phyloP scores from a whole-genome alignment of 2,113 vertebrate species.

The Microcebus lehilahytsara region DNA sequence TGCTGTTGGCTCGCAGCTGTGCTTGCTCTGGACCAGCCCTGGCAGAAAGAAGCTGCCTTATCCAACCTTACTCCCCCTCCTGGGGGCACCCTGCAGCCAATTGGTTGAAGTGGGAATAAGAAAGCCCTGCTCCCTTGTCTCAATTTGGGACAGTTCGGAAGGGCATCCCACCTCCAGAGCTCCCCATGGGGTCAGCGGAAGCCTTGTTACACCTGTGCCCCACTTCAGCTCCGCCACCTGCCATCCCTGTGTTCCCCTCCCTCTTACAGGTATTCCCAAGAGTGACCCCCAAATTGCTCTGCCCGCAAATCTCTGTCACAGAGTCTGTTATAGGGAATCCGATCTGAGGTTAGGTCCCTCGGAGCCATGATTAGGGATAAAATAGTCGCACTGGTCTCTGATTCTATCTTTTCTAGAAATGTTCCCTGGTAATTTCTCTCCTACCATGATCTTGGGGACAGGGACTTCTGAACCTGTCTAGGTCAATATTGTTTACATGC shows the following conservation, averaged over 20 bases:
- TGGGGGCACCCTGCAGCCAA: not conserved
- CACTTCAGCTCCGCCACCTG: not conserved
- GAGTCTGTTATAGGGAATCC: not conserved
- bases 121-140: not conserved
- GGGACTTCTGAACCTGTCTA: not conserved
- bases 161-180: too few relatives aligned
- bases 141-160: not conserved
- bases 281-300: not conserved
- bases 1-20: not conserved
- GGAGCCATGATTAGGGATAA: not conserved
- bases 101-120: not conserved
- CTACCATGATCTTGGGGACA: not conserved
- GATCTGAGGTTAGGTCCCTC: not conserved
- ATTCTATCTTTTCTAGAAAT: not conserved
- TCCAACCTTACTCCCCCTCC: not conserved
- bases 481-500: not conserved
- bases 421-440: not conserved
- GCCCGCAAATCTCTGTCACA: not conserved
- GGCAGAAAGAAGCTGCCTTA: not conserved
- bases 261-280: not conserved
- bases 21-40: not conserved
- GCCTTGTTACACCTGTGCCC: not conserved
- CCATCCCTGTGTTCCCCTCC: not conserved
- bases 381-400: not conserved
- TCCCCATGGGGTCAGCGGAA: not conserved